Conservation (phyloP, 2,888 invertebrate species). For the Pristionchus japonicus region DNA sequence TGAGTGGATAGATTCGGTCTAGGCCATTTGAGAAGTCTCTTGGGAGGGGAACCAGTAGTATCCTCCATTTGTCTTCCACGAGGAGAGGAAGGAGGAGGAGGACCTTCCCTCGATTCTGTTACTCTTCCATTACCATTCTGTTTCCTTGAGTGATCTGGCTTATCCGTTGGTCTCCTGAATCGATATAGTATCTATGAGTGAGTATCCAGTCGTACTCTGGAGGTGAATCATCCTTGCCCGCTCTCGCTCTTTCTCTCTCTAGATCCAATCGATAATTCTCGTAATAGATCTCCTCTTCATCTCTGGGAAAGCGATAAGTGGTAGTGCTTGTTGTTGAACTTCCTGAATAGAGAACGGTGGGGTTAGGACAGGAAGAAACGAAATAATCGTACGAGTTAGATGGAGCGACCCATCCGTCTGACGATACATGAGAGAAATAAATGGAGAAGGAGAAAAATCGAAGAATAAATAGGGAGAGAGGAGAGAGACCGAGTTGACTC, state of each 20-base stretch:
- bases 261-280: neutral
- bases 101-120: neutral
- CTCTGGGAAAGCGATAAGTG: neutral
- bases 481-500: neutral
- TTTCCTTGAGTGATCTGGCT: neutral
- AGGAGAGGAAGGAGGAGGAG: neutral
- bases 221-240: neutral
- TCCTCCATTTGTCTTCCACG: neutral
- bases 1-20: neutral
- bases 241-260: slow-evolving; percentile 19
- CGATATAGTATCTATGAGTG: neutral
- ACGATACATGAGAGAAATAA: slow-evolving; percentile 15
- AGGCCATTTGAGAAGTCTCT: neutral
- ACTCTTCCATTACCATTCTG: neutral
- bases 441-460: neutral
- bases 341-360: neutral
- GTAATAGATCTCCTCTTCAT: slow-evolving; percentile 21
- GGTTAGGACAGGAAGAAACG: neutral
- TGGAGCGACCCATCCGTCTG: neutral
- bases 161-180: neutral
- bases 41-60: neutral
- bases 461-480: neutral
- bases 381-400: neutral
- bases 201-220: neutral
- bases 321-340: neutral